These are phyloP conservation scores for Neria commutata DNA, from an alignment of 2,888 invertebrate species.

Conservation along the genomic window DNA sequence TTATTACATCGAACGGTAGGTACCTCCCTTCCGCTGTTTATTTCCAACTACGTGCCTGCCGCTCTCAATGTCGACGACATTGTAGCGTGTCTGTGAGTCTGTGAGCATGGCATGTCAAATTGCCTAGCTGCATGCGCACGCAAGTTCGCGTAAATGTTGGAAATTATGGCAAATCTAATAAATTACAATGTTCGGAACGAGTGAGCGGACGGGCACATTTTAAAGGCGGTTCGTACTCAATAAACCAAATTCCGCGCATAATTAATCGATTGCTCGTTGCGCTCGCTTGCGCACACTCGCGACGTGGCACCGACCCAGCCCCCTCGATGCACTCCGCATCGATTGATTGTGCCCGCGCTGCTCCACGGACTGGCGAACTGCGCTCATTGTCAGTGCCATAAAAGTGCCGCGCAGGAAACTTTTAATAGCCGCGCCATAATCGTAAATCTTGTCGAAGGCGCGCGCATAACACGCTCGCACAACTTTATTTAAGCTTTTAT, in stretches of 20 bases:
- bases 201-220: constrained; percentile 33
- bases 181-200: constrained; percentile 45
- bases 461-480: constrained; percentile 45
- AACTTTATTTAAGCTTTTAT: constrained; percentile 44
- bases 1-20: neutral
- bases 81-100: neutral
- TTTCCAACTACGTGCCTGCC: too few species aligned
- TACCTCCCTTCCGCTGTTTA: neutral
- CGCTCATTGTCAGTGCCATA: too few species aligned
- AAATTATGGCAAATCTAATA: constrained; percentile 57
- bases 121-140: constrained; percentile 56
- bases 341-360: constrained; percentile 25
- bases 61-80: constrained; percentile 5
- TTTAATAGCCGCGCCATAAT: constrained; percentile 58
- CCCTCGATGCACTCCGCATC: constrained; percentile 16
- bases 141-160: constrained; percentile 54
- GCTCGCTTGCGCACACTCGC: constrained; percentile 25
- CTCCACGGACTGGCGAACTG: neutral
- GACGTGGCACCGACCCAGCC: constrained; percentile 24
- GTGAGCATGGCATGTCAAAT: too few species aligned
- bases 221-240: constrained; percentile 54
- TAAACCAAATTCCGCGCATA: constrained; percentile 58
- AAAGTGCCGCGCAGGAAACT: constrained; percentile 43
- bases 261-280: constrained; percentile 51
- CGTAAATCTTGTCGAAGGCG: constrained; percentile 57